Conservation (phyloP, 1,140 invertebrate species). For the Pseudomyrmex dendroicus region DNA sequence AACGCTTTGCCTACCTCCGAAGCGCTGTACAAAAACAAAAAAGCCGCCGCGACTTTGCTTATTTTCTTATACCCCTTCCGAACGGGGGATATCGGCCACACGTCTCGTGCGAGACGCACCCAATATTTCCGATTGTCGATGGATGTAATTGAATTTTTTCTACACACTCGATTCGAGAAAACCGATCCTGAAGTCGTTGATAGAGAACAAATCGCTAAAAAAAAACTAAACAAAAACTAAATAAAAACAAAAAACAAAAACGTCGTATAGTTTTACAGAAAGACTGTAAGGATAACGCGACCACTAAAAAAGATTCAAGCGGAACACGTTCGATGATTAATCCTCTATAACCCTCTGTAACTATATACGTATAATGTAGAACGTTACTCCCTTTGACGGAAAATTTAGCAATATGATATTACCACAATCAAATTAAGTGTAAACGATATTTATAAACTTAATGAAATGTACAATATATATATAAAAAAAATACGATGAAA, state of each 20-base stretch:
- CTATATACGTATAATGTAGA: neutral
- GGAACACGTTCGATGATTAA: constrained; percentile 25
- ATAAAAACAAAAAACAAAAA: too few relatives aligned
- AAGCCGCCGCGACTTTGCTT: constrained; percentile 16
- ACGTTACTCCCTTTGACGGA: neutral
- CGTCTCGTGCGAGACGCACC: constrained; percentile 3
- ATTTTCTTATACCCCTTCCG: constrained; percentile 13
- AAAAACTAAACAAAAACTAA: neutral
- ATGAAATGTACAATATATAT: too few relatives aligned
- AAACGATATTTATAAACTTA: too few relatives aligned
- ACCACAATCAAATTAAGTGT: too few relatives aligned
- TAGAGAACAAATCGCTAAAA: constrained; percentile 31
- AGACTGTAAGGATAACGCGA: neutral
- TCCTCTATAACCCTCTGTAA: constrained; percentile 1
- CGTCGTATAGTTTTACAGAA: neutral
- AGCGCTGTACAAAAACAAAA: constrained; percentile 26
- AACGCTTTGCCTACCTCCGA: constrained; percentile 55
- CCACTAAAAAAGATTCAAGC: neutral
- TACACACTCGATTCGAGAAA: neutral
- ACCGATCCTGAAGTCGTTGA: constrained; percentile 5
- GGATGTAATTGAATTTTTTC: constrained; percentile 6
- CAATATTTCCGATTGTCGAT: constrained; percentile 12
- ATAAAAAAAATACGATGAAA: too few relatives aligned
- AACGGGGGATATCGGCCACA: too few relatives aligned
- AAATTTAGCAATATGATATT: neutral